Evolutionary conservation across 2,113 vertebrate genomes (phyloP).

Genomic region (Atrichornis clamosus): DNA sequence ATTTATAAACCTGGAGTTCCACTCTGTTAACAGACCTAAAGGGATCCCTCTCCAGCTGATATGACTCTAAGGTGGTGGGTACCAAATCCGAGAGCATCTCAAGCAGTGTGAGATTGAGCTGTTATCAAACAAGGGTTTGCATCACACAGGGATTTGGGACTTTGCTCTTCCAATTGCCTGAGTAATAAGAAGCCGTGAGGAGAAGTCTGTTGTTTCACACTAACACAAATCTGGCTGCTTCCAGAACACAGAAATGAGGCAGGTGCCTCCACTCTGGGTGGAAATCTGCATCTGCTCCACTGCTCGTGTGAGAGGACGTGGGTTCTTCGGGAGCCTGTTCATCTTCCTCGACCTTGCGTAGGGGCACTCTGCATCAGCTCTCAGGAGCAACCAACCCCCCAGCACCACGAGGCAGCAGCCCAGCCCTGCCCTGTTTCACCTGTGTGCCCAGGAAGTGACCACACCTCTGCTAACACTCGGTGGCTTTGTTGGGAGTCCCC

Average conservation of each 20-base stretch:
- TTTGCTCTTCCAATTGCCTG: background rate
- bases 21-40: background rate
- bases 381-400: background rate
- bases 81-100: background rate
- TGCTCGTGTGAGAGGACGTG: accelerated
- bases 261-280: background rate
- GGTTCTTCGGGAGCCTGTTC: background rate
- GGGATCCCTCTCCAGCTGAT: background rate
- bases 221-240: background rate
- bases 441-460: background rate
- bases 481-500: background rate
- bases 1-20: background rate
- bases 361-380: background rate
- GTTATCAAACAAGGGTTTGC: background rate
- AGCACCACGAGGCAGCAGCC: background rate
- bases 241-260: background rate
- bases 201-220: background rate
- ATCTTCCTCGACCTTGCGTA: background rate
- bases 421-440: background rate
- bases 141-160: background rate
- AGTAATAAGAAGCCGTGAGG: background rate
- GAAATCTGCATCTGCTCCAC: background rate
- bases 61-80: background rate
- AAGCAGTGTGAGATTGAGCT: background rate
- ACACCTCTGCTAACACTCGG: accelerated